Evolutionary conservation across 2,113 vertebrate genomes (phyloP).

Genomic region (Anoplopoma fimbria): DNA sequence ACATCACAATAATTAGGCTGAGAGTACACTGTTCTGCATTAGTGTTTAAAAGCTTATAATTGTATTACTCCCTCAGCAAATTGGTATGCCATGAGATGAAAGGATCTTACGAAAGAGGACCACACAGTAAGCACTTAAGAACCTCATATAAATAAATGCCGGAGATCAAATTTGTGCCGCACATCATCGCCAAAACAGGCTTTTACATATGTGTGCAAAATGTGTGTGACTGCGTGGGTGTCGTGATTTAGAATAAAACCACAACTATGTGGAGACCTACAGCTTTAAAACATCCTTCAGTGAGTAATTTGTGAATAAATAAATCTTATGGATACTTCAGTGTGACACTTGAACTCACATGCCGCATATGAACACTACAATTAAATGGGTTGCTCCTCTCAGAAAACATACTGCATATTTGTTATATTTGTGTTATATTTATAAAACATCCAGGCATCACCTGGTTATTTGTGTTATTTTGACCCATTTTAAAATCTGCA

Average conservation of each 20-base stretch:
- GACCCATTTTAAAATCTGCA: background rate
- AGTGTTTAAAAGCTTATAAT: conserved; percentile 5
- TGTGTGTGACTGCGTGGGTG: conserved; percentile 13
- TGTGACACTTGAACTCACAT: background rate
- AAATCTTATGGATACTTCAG: background rate
- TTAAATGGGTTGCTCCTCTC: background rate
- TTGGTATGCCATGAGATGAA: conserved; percentile 15
- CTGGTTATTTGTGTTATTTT: background rate
- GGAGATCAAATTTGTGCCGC: conserved; percentile 54
- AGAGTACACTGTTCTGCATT: background rate
- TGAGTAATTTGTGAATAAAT: background rate
- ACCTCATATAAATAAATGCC: background rate
- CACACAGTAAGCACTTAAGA: conserved; percentile 20
- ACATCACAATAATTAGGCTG: background rate
- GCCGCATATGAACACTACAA: background rate
- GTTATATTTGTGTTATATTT: background rate
- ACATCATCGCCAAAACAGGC: conserved; percentile 27
- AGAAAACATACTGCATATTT: too few species aligned
- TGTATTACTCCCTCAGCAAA: conserved; percentile 10
- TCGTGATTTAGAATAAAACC: conserved; percentile 29
- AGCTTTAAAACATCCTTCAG: conserved; percentile 44
- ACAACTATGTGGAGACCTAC: conserved; percentile 39
- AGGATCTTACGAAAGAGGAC: conserved; percentile 20
- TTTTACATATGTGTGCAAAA: conserved; percentile 54
- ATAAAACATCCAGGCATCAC: background rate